Conservation (phyloP, 2,113 vertebrate genomes). For the Eretmochelys imbricata region DNA sequence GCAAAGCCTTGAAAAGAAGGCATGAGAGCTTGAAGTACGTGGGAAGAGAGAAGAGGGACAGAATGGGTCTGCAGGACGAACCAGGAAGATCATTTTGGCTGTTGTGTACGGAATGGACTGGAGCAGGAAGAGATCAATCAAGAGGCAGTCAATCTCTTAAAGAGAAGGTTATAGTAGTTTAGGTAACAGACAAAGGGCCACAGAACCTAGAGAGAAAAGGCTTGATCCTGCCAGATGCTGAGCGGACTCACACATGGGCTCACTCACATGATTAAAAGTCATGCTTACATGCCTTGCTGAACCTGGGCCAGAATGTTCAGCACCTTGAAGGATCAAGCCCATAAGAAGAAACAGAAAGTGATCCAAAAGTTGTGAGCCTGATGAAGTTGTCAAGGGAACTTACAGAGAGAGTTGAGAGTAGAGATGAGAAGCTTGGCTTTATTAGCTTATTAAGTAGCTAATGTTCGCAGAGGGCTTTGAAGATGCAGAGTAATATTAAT, state of each 20-base stretch:
- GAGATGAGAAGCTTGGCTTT: background rate
- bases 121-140: background rate
- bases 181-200: background rate
- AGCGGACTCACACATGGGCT: background rate
- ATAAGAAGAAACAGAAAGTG: background rate
- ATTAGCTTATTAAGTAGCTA: background rate
- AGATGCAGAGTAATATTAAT: background rate
- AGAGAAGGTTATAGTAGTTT: background rate
- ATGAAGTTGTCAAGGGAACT: background rate
- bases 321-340: background rate
- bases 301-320: background rate
- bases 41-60: background rate
- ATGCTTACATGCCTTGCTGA: fast-evolving
- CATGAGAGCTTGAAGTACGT: background rate
- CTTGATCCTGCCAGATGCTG: background rate
- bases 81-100: background rate
- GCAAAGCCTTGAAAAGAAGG: background rate
- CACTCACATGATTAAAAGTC: background rate
- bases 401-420: background rate
- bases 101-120: fast-evolving
- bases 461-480: background rate
- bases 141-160: background rate
- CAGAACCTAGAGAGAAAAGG: background rate
- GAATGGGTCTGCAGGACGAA: background rate
- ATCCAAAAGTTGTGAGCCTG: background rate